Base-by-base conservation (phyloP, 2,888 invertebrate species). In the Alentia gelatinosa region DNA sequence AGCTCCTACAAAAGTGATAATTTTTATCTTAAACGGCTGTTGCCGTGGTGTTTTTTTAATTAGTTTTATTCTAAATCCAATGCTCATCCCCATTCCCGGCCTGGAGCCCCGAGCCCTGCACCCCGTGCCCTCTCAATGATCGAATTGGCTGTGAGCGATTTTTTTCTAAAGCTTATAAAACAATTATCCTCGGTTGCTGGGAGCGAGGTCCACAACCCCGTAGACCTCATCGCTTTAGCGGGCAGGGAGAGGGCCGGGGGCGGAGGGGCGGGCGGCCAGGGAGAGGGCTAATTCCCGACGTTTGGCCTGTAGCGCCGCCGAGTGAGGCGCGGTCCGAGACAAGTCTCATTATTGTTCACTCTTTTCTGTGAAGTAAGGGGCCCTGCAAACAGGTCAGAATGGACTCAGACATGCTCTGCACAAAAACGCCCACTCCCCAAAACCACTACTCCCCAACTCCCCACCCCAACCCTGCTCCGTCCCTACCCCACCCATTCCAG, bases 101-200 rank as follows among this genome's bases (percentile, higher is more conserved):
- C n/a, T n/a, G n/a, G n/a, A n/a, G n/a, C n/a, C n/a, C n/a, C n/a
- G n/a, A n/a, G n/a, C 56, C 74, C n/a, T 74, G n/a, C 30, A 26
- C 26, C 30, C 74, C 74, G 30, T 74, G 30, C 26, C 74, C 33
- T n/a, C n/a, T 19, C 56, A 56, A 4, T 56, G 56, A 56, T 56
- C 56, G 56, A 56, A 74, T 74, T 74, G 74, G 74, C 33, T 74
- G 74, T 19, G 30, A 33, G 19, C 56, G 9, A 19, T 56, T 33
- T 74, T 74, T 74, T 47, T 47, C 19, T 47, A 47, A 74, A 74
- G 74, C 74, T 74, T 74, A n/a, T 74, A 74, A 74, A 74, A 74
- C 74, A n/a, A 74, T 74, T 74, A 33, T 26, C 74, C 30, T 26
- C 74, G 74, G 30, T 74, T 74, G 15, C 30, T 15, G 74, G 74